These are phyloP conservation scores for Ischnura elegans DNA, from an alignment of 2,888 invertebrate genomes.

Conservation along the genomic window DNA sequence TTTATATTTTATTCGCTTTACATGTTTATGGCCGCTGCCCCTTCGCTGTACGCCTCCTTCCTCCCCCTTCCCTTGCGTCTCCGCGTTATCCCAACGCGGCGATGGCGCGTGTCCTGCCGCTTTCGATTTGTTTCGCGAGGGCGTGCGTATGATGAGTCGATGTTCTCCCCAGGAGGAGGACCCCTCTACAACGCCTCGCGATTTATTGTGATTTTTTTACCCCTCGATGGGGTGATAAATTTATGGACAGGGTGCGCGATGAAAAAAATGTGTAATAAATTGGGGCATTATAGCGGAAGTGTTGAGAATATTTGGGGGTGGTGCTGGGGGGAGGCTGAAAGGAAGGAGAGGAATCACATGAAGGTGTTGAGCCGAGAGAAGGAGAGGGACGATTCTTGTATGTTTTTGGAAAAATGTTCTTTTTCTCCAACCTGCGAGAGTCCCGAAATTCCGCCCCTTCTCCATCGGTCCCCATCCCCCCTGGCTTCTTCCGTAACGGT, in stretches of 20 bases:
- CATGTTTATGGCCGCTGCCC: slow-evolving; percentile 30
- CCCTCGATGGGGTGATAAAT: background rate
- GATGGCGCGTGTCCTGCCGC: slow-evolving; percentile 23
- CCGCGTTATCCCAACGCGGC: background rate
- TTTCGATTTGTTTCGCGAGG: slow-evolving; percentile 59
- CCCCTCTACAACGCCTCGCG: too few species aligned
- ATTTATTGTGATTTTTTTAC: background rate
- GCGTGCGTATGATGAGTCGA: background rate
- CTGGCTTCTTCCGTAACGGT: background rate
- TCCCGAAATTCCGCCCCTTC: background rate
- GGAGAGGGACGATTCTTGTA: too few species aligned
- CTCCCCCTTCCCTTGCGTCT: background rate
- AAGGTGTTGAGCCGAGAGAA: slow-evolving; percentile 4
- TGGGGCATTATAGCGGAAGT: slow-evolving; percentile 8
- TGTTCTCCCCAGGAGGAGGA: background rate
- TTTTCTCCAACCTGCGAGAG: background rate
- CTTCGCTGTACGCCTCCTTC: slow-evolving; percentile 25
- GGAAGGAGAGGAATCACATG: background rate
- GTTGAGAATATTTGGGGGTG: slow-evolving; percentile 13
- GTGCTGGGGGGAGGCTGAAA: background rate
- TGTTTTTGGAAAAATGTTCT: background rate
- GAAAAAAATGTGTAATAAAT: background rate
- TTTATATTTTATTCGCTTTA: background rate
- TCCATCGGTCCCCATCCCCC: background rate
- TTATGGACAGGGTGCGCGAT: background rate